Percentiles rank a stretch among this genome's conserved stretches.
phyloP scores from a whole-genome alignment of 2,797 vertebrate genomes.

The Cacajao melanocephalus region DNA sequence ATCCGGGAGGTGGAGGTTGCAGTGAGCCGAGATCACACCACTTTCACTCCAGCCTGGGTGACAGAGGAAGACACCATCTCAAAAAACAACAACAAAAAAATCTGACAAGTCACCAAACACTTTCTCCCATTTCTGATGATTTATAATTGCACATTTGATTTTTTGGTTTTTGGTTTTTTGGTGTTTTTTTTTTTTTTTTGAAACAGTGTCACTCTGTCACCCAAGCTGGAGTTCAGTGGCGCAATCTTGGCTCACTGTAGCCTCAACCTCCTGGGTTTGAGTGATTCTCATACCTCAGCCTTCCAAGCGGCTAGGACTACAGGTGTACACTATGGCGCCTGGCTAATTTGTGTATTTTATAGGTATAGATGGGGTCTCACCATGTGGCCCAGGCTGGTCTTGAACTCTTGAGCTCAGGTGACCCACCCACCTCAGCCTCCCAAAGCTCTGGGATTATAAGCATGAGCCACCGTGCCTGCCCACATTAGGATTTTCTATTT shows the following conservation, averaged over 20 bases:
- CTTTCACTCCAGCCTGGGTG: no score
- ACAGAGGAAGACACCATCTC: no score
- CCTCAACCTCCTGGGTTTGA: not conserved
- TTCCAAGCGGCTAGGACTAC: not conserved
- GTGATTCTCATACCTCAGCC: not conserved
- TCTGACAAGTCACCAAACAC: not conserved
- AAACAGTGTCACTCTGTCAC: not conserved
- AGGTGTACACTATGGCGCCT: fast-evolving
- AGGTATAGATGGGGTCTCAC: not conserved
- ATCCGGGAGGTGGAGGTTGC: no score
- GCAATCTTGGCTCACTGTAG: not conserved
- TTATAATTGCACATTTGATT: not conserved
- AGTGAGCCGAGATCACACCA: no score
- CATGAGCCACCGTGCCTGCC: not conserved
- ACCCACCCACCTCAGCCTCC: not conserved
- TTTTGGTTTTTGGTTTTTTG: not conserved
- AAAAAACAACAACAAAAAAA: not conserved
- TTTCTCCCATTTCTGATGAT: not conserved
- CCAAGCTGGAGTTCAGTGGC: not conserved
- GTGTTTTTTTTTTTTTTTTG: not conserved
- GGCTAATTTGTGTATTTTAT: not conserved
- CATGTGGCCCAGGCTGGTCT: not conserved
- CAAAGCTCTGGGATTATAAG: not conserved
- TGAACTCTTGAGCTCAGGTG: not conserved
- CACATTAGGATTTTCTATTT: not conserved